These are phyloP conservation scores for Petroica traversi DNA, from an alignment of 2,113 vertebrate genomes.

Conservation along the genomic window DNA sequence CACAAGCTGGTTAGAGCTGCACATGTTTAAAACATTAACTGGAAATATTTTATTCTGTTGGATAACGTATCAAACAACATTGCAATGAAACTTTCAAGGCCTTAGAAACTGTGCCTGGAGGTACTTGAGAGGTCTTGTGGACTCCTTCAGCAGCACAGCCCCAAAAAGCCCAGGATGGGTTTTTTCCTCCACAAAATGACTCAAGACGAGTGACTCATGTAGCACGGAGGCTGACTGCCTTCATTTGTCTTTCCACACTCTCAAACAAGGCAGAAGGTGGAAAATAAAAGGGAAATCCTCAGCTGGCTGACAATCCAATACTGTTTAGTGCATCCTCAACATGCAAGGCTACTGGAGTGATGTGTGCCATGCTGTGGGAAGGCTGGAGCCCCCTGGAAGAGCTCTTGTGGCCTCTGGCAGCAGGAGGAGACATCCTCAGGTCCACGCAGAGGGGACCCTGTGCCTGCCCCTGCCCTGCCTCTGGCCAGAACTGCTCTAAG, in stretches of 20 bases:
- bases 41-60: conserved; percentile 64
- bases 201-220: background rate
- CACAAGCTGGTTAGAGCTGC: background rate
- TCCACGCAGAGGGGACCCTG: background rate
- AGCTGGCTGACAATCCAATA: background rate
- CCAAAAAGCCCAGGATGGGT: background rate
- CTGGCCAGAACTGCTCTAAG: accelerated
- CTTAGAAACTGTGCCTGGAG: conserved; percentile 27
- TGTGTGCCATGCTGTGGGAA: accelerated
- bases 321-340: background rate
- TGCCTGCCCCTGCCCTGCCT: background rate
- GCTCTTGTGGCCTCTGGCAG: background rate
- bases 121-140: background rate
- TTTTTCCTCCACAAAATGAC: background rate
- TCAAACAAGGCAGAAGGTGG: background rate
- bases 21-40: conserved; percentile 59
- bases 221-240: background rate
- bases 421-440: accelerated
- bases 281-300: background rate
- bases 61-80: conserved; percentile 54
- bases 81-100: conserved; percentile 42
- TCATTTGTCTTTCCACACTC: background rate
- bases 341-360: background rate
- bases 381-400: background rate
- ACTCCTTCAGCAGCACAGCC: background rate